phyloP scores from a whole-genome alignment of 1,140 invertebrate genomes.

The Mamestra configurata region DNA sequence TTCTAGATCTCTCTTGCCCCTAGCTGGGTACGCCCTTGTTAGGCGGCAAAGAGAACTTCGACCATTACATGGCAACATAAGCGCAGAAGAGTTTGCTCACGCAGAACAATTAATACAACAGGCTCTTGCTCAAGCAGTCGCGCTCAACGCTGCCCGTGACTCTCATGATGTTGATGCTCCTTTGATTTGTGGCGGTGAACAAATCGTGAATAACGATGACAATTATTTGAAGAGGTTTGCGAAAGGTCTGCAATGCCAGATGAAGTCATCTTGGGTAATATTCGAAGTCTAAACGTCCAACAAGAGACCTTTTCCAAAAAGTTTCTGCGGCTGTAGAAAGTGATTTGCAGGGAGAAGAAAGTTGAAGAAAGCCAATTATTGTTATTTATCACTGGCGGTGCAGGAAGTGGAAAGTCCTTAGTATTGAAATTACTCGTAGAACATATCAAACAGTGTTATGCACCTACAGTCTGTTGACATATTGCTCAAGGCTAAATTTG shows the following conservation, averaged over 20 bases:
- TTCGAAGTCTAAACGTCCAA: neutral
- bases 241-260: conserved; percentile 51
- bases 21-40: conserved; percentile 53
- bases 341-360: neutral
- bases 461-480: neutral
- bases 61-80: conserved; percentile 43
- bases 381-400: neutral
- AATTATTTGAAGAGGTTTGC: conserved; percentile 53
- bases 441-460: neutral
- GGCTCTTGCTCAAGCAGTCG: conserved; percentile 52
- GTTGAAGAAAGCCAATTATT: neutral
- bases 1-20: no score
- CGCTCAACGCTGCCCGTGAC: conserved; percentile 54
- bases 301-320: neutral
- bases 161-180: conserved; percentile 15
- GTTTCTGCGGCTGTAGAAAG: neutral
- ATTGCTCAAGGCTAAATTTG: neutral
- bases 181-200: conserved; percentile 48
- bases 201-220: conserved; percentile 54
- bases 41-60: conserved; percentile 54
- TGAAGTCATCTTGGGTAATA: conserved; percentile 49
- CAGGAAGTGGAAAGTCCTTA: conserved; percentile 1
- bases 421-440: neutral
- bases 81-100: conserved; percentile 51
- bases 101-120: conserved; percentile 60